Base-by-base conservation (phyloP, 2,888 invertebrate species). In the Drosophila paranaensis region DNA sequence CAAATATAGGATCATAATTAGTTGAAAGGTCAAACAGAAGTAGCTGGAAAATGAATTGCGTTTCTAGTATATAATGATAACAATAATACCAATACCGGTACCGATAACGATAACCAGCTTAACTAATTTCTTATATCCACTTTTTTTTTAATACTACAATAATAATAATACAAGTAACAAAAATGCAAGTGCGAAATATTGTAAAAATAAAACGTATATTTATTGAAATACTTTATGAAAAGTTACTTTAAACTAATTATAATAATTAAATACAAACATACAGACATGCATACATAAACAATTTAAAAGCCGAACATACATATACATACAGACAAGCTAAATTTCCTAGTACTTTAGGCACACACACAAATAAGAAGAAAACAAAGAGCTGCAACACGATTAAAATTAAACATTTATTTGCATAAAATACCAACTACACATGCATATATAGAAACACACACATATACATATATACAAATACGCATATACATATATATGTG, bases 161-260 rank as follows among this genome's bases (percentile, higher is more conserved):
- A n/a, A n/a, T n/a, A n/a, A n/a, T n/a, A n/a, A n/a, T n/a, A n/a
- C 25, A 68, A 71, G 33, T 50, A 39, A 60, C 39, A 48, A 65
- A 48, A 65, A 75, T 56, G 35, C 53, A 56, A 72, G 73, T 64
- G 51, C 62, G n/a, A 53, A 61, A 46, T 27, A 54, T 33, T 66
- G 62, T 75, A 76, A 65, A 74, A 62, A 81, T n/a, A 51, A 56
- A 57, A 48, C 53, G 50, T 71, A 78, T 84, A 89, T 89, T 82
- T 89, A 82, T 82, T 89, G 83, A 87, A 77, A 81, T 87, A 82
- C 84, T 77, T 83, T 87, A 88, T 81, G 65, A 68, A 71, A 53
- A 69, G 63, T 71, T 65, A 81, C 68, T 71, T 79, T 72, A 89
- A 88, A 85, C 66, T 85, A 89, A 89, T 82, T 69, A 73, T 63